Base-by-base conservation (phyloP, 2,888 invertebrate species). In the Drosophila anomelani region DNA sequence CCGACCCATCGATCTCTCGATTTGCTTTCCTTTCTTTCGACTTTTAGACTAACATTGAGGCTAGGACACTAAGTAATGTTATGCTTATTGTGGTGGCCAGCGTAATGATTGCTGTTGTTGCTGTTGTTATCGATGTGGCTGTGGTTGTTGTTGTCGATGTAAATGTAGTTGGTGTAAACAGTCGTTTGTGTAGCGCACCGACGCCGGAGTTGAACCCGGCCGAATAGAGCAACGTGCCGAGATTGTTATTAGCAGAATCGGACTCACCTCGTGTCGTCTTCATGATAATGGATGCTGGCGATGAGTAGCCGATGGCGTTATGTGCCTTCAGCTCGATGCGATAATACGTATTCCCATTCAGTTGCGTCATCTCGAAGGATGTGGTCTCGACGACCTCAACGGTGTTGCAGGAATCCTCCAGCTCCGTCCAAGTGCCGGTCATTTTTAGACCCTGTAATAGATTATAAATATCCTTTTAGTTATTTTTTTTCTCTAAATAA, bases 211-310 rank as follows among this genome's bases (percentile, higher is more conserved):
- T 92, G 79, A 83, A 91, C 78, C 92, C 92, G 91, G 92, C 91
- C 89, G 92, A 91, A 90, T 92, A 93, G 88, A 92, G 91, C 85
- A 92, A 90, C 79, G 92, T 91, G 91, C 91, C 92, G 81, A 92
- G 91, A 92, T 92, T 92, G 90, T 92, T 92, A 91, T 90, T 92
- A 92, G 90, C 91, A 77, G 92, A 91, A 91, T 92, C 91, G 90
- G 94, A 95, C 96, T 96, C 96, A 97, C 97, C 97, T 94, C 95
- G 94, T 89, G 96, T 96, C 78, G 98, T 98, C 93, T 96, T 96
- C 92, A 98, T 94, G 91, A 95, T 94, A 81, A 97, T 94, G 90
- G 95, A 94, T 46, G 96, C 96, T 1, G 97, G 95, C 70, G 94
- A 93, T 88, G 98, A 97, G 93, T 94, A 95, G 66, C 98, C 98